These are phyloP conservation scores for Diphyllodes magnificus DNA, from an alignment of 2,113 vertebrate genomes.

Conservation along the genomic window DNA sequence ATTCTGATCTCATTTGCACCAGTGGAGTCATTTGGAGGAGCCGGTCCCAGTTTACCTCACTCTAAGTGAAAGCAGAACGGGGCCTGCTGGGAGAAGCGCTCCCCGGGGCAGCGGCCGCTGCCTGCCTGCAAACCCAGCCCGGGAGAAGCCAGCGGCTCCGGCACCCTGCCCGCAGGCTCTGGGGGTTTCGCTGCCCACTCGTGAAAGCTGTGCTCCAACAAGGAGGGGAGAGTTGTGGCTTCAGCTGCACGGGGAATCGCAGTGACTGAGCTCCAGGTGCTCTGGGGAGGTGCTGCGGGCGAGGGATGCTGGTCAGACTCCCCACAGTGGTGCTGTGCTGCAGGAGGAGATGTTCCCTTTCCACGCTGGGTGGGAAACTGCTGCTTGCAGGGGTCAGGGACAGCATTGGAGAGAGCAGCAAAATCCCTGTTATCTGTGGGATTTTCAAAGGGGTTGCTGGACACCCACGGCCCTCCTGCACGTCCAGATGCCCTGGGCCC, in stretches of 20 bases:
- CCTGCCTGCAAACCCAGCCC: neutral
- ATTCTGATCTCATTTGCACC: slow-evolving; percentile 65
- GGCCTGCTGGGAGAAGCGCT: neutral
- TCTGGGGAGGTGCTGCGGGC: fast-evolving
- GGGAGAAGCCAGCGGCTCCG: fast-evolving
- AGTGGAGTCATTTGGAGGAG: slow-evolving; percentile 36
- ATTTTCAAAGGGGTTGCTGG: neutral
- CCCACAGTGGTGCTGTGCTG: fast-evolving
- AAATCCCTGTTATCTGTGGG: fast-evolving
- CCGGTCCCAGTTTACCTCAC: slow-evolving; percentile 52
- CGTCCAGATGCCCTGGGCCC: neutral
- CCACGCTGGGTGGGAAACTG: neutral
- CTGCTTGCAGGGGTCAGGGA: neutral
- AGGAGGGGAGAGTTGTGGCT: neutral
- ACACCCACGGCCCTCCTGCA: fast-evolving
- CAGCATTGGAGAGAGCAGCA: neutral
- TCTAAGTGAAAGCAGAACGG: slow-evolving; percentile 14
- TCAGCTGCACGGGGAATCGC: fast-evolving
- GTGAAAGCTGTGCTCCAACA: fast-evolving
- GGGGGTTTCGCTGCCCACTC: fast-evolving
- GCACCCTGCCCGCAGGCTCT: neutral
- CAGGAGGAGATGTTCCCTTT: neutral
- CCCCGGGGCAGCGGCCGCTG: neutral
- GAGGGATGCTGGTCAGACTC: fast-evolving
- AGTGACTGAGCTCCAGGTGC: neutral